Evolutionary conservation across 1,140 invertebrate species (phyloP).

Genomic region (Papilio dardanus): DNA sequence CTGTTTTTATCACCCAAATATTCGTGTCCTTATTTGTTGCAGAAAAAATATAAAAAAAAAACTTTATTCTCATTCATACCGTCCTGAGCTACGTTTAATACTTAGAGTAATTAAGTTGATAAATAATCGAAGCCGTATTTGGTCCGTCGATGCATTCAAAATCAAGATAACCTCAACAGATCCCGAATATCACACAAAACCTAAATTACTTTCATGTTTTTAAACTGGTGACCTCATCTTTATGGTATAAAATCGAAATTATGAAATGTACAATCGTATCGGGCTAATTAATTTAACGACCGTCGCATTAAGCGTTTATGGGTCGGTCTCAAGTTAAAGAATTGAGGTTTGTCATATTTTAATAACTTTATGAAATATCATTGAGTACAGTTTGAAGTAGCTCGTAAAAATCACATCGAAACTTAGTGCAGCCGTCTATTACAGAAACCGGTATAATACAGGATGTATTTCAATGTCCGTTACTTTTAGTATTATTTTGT

Average conservation of each 20-base stretch:
- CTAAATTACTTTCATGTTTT: not conserved
- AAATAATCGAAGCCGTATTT: constrained; percentile 11
- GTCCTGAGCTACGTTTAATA: not conserved
- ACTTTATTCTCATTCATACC: constrained; percentile 4
- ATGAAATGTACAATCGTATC: constrained; percentile 27
- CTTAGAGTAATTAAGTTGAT: constrained; percentile 11
- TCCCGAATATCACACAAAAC: constrained; percentile 18
- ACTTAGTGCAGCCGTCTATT: constrained; percentile 5
- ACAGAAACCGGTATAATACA: not conserved
- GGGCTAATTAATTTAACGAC: constrained; percentile 17
- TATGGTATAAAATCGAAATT: constrained; percentile 26
- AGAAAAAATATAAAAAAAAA: constrained; percentile 12
- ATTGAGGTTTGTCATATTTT: constrained; percentile 13
- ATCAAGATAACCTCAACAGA: constrained; percentile 26
- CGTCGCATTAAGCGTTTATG: not conserved
- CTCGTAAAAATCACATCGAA: not conserved
- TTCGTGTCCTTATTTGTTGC: not conserved
- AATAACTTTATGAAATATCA: constrained; percentile 25
- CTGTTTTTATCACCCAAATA: not conserved
- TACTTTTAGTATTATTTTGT: not conserved
- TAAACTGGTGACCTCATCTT: constrained; percentile 20
- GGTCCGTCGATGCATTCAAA: constrained; percentile 12
- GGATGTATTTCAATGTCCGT: not conserved
- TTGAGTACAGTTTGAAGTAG: constrained; percentile 10
- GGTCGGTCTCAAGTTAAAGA: constrained; percentile 17